Base-by-base conservation (phyloP, 2,797 vertebrate genomes). In the Odontamblyopus rebecca region DNA sequence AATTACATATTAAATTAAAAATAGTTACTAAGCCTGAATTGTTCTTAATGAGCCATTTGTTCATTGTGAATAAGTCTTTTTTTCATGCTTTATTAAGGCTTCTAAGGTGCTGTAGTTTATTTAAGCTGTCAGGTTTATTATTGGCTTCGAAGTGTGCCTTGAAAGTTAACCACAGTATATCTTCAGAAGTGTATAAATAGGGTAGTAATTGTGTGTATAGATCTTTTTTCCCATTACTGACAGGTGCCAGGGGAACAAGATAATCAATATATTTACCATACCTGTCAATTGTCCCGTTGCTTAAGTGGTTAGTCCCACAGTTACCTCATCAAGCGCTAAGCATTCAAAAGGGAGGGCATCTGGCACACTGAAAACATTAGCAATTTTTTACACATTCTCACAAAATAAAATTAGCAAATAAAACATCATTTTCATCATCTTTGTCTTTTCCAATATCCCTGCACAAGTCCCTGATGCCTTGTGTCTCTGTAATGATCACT, bases 401-500 rank as follows among this genome's bases (percentile, higher is more conserved):
- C 26, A 38, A 8, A n/a, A 35, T 63, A 63, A n/a, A 26, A 5
- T 27, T 16, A 6, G 15, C 23, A 15, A 26, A 44, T 16, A 27
- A 48, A 48, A 48, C 18, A 29, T 23, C 1, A 9, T 48, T 65
- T 65, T 29, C 30, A 38, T 62, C n/a, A 38, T 38, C 9, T 35
- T 13, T 27, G 38, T 50, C 41, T 65, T 50, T 65, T 6, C 63
- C 23, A 65, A 29, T 65, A 18, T 23, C 18, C 13, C n/a, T 0
- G 19, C n/a, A 44, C n/a, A 63, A 44, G 38, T 44, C 61, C 61
- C 61, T 62, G 61, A 41, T 63, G 61, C 12, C n/a, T 29, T 65
- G 16, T 50, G 6, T 48, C 44, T 65, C 23, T 19, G 44, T 18
- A 51, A 50, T 66, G 44, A 50, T 66, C 64, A 16, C 64, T 9